Conservation (phyloP, 2,888 invertebrate species). For the Caprella mutica region DNA sequence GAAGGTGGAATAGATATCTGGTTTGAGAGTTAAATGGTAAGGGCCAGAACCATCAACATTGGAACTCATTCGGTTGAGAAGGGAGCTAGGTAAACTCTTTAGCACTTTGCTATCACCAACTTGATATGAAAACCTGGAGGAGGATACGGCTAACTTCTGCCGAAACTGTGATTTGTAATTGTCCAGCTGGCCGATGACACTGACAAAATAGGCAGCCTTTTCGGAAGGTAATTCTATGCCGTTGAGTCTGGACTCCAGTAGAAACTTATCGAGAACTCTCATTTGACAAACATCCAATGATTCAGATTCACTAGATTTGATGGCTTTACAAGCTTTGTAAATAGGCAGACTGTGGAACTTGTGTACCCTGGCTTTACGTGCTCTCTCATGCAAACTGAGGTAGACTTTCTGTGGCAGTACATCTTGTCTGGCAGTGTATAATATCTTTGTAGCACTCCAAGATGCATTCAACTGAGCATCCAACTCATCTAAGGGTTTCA, state of each 20-base stretch:
- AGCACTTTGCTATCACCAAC: constrained; percentile 3
- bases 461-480: constrained; percentile 64
- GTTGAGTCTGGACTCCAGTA: constrained; percentile 69
- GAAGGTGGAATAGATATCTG: constrained; percentile 59
- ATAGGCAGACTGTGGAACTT: constrained; percentile 62
- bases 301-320: constrained; percentile 36
- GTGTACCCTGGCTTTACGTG: constrained; percentile 57
- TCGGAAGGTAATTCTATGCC: constrained; percentile 57
- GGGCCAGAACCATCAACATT: too few relatives aligned
- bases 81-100: too few relatives aligned
- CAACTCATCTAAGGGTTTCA: constrained; percentile 61
- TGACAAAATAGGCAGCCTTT: constrained; percentile 47
- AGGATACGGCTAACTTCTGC: constrained; percentile 43
- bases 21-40: constrained; percentile 68
- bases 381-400: constrained; percentile 61
- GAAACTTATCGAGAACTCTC: constrained; percentile 62
- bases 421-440: constrained; percentile 66
- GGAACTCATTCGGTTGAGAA: too few relatives aligned
- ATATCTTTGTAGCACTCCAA: constrained; percentile 74
- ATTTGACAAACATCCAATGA: constrained; percentile 51
- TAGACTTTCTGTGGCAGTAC: constrained; percentile 51
- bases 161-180: constrained; percentile 53
- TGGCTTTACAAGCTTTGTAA: constrained; percentile 52
- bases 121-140: constrained; percentile 32
- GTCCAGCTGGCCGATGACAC: constrained; percentile 46